Evolutionary conservation across 1,140 invertebrate genomes (phyloP).

Genomic region (Macrobrachium nipponense): DNA sequence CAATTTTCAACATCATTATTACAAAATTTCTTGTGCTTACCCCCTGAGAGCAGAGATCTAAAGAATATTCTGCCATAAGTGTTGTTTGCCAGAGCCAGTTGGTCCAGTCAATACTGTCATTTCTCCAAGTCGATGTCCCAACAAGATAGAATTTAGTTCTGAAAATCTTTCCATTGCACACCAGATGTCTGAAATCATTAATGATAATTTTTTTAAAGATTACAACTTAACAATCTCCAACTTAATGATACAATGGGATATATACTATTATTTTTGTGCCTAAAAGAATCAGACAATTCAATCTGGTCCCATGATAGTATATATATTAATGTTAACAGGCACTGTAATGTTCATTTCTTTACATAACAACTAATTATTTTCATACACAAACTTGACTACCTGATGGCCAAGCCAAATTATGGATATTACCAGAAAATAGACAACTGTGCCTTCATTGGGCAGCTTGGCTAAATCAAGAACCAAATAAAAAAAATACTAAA

Average conservation of each 20-base stretch:
- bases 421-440: too few relatives aligned
- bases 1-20: constrained; percentile 25
- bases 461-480: not conserved
- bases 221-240: too few relatives aligned
- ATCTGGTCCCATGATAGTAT: too few relatives aligned
- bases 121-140: constrained; percentile 94
- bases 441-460: not conserved
- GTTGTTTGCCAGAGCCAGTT: constrained; percentile 99
- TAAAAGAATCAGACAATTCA: too few relatives aligned
- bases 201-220: not conserved
- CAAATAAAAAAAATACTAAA: constrained; percentile 62
- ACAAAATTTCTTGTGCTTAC: constrained; percentile 71
- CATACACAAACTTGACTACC: too few relatives aligned
- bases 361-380: too few relatives aligned
- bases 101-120: constrained; percentile 95
- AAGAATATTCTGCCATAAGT: constrained; percentile 97
- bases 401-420: too few relatives aligned
- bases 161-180: constrained; percentile 93
- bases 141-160: constrained; percentile 85
- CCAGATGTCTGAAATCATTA: constrained; percentile 75
- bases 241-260: too few relatives aligned
- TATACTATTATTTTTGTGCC: too few relatives aligned
- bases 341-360: too few relatives aligned
- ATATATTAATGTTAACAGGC: too few relatives aligned
- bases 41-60: constrained; percentile 96